A percentile compares a stretch with the other conserved stretches of the same genome.
These are phyloP conservation scores for Wiebesia pumilae DNA, from an alignment of 1,140 invertebrate genomes.

Conservation along the genomic window DNA sequence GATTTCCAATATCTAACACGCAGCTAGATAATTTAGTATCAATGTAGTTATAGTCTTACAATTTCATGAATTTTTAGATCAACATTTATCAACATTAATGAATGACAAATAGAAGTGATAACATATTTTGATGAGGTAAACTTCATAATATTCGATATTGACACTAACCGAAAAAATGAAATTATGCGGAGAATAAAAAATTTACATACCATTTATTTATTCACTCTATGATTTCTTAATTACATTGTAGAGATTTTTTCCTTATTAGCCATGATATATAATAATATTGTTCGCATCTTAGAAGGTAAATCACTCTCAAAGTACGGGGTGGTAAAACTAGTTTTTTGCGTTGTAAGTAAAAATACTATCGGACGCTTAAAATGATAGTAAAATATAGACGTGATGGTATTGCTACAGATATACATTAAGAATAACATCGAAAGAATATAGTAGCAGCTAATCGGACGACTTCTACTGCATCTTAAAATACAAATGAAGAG, in stretches of 20 bases:
- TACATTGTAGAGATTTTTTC: not conserved
- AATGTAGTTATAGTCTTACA: no score
- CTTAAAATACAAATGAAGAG: not conserved
- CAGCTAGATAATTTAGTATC: no score
- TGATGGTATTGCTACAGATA: conserved; percentile 24
- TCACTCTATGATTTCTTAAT: not conserved
- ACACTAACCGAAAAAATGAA: no score
- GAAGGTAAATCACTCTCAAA: not conserved
- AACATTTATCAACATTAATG: no score
- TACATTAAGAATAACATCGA: conserved; percentile 13
- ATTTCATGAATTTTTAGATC: no score
- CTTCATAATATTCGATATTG: no score
- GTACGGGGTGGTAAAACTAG: not conserved
- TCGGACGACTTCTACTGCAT: not conserved
- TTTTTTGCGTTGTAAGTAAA: not conserved
- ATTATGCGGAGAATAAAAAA: not conserved
- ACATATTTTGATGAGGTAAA: no score
- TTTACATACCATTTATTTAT: not conserved
- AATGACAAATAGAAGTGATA: no score
- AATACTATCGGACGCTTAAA: not conserved
- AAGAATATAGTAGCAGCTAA: not conserved
- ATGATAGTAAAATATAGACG: not conserved
- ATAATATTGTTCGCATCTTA: not conserved
- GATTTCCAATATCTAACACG: no score
- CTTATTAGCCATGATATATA: not conserved